A percentile compares a stretch with the other conserved stretches of the same genome.
These are phyloP conservation scores for Brachionus rubens DNA, from an alignment of 1,140 invertebrate genomes.

Conservation along the genomic window DNA sequence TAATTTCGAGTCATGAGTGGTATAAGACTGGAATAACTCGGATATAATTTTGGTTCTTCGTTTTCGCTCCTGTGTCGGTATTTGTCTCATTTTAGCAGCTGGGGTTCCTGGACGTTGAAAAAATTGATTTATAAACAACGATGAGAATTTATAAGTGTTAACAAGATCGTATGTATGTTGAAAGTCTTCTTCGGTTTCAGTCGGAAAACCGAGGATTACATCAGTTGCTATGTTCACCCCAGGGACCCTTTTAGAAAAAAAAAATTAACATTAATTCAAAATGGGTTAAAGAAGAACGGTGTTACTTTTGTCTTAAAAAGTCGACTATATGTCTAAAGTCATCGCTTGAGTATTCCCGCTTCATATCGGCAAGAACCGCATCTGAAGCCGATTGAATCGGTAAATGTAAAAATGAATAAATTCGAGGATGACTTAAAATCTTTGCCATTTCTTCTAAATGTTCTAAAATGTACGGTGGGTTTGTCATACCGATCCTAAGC, in stretches of 20 bases:
- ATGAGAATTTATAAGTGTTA: slow-evolving; percentile 81
- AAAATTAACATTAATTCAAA: not conserved
- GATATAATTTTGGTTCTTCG: slow-evolving; percentile 80
- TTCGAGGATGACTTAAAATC: slow-evolving; percentile 79
- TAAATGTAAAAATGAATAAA: slow-evolving; percentile 92
- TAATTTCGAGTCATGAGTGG: slow-evolving; percentile 74
- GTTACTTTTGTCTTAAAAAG: slow-evolving; percentile 69
- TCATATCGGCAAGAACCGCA: slow-evolving; percentile 88
- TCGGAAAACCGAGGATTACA: slow-evolving; percentile 97
- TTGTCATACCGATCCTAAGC: slow-evolving; percentile 89
- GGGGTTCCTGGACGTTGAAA: slow-evolving; percentile 91
- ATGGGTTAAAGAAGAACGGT: not conserved
- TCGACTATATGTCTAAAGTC: slow-evolving; percentile 88
- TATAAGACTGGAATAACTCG: slow-evolving; percentile 85
- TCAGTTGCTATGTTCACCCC: slow-evolving; percentile 92
- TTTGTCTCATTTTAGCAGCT: slow-evolving; percentile 78
- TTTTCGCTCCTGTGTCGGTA: slow-evolving; percentile 82
- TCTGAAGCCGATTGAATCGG: slow-evolving; percentile 95
- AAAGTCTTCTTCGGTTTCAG: slow-evolving; percentile 87
- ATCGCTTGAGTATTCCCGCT: slow-evolving; percentile 80
- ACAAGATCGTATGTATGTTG: slow-evolving; percentile 80
- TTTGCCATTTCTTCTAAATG: slow-evolving; percentile 82
- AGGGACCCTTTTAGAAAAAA: slow-evolving; percentile 66
- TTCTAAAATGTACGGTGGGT: slow-evolving; percentile 94
- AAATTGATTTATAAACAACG: slow-evolving; percentile 95